Base-by-base conservation (phyloP, 2,113 vertebrate species). In the Brachypodius melanocephalos region DNA sequence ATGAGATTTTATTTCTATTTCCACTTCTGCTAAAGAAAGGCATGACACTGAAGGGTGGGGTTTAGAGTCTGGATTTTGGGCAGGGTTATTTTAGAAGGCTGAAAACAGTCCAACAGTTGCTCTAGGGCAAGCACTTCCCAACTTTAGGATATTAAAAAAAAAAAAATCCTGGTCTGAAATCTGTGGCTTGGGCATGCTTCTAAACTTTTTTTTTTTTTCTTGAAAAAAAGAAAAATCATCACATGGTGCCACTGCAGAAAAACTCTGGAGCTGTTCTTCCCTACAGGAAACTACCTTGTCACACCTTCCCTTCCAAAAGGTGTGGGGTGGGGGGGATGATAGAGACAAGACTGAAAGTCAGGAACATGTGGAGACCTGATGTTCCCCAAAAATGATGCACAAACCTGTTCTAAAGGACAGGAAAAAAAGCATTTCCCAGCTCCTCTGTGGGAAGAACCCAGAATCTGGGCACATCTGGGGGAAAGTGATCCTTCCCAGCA, bases 71-170 rank as follows among this genome's bases (percentile, higher is more conserved):
- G 58, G 71, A 93, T 83, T 91, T 92, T 90, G 88, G 90, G 90
- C 85, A 90, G 65, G 75, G 82, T 87, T 96, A 67, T 93, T 95
- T 96, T 94, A 86, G 59, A 94, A 93, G 81, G 57, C 65, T 91
- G 93, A 91, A 79, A 7, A 22, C 29, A 68, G 16, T 45, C 69
- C 95, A 89, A 43, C 42, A 75, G 31, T 77, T 93, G 78, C 87
- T 92, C 67, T 51, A 94, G 72, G 78, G 63, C 45, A 95, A 82
- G 66, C 25, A 58, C 77, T 89, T 92, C 87, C 73, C 81, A 91
- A 42, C 42, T 90, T 76, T 2, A 68, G 90, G 26, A 25, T 66
- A 83, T 79, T 91, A 85, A 91, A 85, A n/a, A 74, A 13, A 43
- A 1, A 58, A 40, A 75, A 48, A 88, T 77, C 46, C 71, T 73